These are phyloP conservation scores for Nasonia vitripennis DNA, from an alignment of 1,140 invertebrate species.

Conservation along the genomic window DNA sequence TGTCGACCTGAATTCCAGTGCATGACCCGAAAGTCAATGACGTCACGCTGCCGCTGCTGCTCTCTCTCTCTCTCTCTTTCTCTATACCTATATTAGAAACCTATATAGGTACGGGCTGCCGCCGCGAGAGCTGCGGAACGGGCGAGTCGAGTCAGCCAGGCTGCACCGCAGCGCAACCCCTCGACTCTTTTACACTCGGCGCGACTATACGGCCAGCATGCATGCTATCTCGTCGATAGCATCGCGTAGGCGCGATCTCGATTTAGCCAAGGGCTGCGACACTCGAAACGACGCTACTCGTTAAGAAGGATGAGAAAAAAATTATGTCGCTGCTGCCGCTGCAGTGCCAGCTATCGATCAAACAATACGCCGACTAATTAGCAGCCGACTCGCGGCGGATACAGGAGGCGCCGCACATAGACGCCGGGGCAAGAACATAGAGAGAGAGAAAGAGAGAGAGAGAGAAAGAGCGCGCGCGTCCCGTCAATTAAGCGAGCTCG, in stretches of 20 bases:
- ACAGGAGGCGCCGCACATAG: too few species aligned
- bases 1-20: conserved; percentile 61
- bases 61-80: too few species aligned
- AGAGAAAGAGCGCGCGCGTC: too few species aligned
- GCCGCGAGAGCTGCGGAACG: too few species aligned
- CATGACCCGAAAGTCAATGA: conserved; percentile 61
- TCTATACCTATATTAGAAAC: too few species aligned
- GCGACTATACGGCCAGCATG: not conserved
- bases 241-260: too few species aligned
- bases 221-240: too few species aligned
- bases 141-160: not conserved
- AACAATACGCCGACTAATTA: not conserved
- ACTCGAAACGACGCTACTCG: too few species aligned
- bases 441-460: too few species aligned
- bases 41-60: conserved; percentile 53
- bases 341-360: not conserved
- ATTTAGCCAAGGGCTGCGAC: too few species aligned
- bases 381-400: not conserved
- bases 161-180: conserved; percentile 5
- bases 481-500: conserved; percentile 44
- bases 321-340: not conserved
- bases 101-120: too few species aligned
- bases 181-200: not conserved
- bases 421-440: too few species aligned
- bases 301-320: not conserved